Evolutionary conservation across 2,888 invertebrate genomes (phyloP), one percentile per base, ranked within the genome.

Genomic region (Euproctis similis): DNA sequence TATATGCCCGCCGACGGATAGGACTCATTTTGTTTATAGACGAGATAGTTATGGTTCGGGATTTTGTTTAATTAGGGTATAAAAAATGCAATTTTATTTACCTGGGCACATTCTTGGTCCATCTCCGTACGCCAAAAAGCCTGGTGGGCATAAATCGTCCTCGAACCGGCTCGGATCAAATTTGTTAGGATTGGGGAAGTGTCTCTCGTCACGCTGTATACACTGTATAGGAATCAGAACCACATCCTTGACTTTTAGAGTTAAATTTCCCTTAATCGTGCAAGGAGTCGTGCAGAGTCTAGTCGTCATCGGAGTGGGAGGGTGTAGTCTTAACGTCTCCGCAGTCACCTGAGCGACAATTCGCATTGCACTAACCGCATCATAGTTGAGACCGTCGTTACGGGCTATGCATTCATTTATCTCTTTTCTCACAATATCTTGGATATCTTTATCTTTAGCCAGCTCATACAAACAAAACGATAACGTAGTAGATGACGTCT

Each of bases 101-200:
- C 84, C 84, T 38, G 78, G 81, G 42, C 84, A 84, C 55, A 66
- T 72, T 42, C 82, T 67, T 2, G 82, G 84, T 13, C 84, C 84
- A 31, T 80, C 77, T 1, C 84, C 84, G 29, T 78, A 84, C 5
- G 84, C 74, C 22, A 81, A 44, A 38, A 84, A 82, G 1, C 67
- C 77, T 9, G 67, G 53, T 9, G 75, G 80, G 51, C 62, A 67
- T 10, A 56, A 38, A 40, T 71, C 70, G 3, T 66, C 74, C 26
- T 53, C 53, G 34, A 84, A 82, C 4, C 82, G 61, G 19, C 72
- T 70, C 6, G 80, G 81, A 45, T 80, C 62, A 45, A 82, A 84
- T 41, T 69, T 78, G 13, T 80, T 67, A 3, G 84, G 81, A 36
- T 82, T 52, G 1, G 74, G 53, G 35, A 82, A 84, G 44, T 80